phyloP scores from a whole-genome alignment of 2,113 vertebrate species.

The Vicugna pacos region DNA sequence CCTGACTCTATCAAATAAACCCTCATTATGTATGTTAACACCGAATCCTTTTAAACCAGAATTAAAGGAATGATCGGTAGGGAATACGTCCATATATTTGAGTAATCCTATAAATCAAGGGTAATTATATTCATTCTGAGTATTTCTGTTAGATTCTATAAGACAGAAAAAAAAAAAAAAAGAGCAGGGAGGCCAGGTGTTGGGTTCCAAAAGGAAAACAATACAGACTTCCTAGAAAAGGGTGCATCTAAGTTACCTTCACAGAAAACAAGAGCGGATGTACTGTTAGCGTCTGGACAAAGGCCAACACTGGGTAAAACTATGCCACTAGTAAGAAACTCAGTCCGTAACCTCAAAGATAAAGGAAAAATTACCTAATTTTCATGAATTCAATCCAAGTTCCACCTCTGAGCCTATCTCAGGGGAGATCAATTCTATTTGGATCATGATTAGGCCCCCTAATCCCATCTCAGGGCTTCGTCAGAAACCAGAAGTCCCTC shows the following conservation, averaged over 20 bases:
- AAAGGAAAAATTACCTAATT: background rate
- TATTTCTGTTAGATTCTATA: background rate
- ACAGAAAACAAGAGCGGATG: background rate
- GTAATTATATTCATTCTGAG: background rate
- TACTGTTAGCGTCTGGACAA: background rate
- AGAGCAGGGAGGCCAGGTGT: rapidly evolving
- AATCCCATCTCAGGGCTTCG: background rate
- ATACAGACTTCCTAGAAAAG: background rate
- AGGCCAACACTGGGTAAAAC: slow-evolving; percentile 14
- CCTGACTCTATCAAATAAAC: background rate
- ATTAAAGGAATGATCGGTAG: background rate
- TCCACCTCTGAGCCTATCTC: background rate
- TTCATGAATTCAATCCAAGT: background rate
- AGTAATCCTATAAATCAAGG: background rate
- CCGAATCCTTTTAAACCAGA: background rate
- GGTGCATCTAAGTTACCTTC: background rate
- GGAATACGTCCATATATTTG: background rate
- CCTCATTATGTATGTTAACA: background rate
- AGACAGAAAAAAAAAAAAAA: background rate
- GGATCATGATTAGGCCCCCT: background rate
- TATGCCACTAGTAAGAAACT: background rate
- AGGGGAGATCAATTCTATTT: background rate
- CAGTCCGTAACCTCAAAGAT: background rate
- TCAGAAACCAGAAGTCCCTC: background rate
- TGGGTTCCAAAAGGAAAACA: background rate